phyloP scores from a whole-genome alignment of 35 echinoderm and acorn worm genomes.

The Chiridota heheva region DNA sequence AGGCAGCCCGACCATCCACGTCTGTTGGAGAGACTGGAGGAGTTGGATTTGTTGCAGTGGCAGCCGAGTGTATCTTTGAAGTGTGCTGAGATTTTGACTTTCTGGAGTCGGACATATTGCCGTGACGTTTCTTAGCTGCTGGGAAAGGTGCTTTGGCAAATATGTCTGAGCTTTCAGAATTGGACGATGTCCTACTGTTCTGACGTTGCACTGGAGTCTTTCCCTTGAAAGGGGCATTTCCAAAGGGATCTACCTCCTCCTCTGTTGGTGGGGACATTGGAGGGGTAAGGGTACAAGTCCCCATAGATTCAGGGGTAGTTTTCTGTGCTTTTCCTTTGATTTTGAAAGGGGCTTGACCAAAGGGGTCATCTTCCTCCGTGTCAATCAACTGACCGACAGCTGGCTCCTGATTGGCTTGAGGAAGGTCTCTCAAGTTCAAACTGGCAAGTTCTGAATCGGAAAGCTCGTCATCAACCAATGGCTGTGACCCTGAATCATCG shows the following conservation, averaged over 20 bases:
- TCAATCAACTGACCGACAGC: constrained; percentile 82
- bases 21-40: constrained; percentile 92
- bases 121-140: constrained; percentile 74
- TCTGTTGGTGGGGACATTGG: constrained; percentile 88
- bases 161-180: constrained; percentile 88
- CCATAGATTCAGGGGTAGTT: constrained; percentile 53
- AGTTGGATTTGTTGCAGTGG: constrained; percentile 81
- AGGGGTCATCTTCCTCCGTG: constrained; percentile 69
- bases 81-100: constrained; percentile 77
- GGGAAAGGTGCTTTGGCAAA: constrained; percentile 96
- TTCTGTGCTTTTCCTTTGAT: constrained; percentile 33
- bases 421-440: constrained; percentile 70
- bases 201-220: constrained; percentile 59
- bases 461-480: constrained; percentile 61
- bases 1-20: constrained; percentile 34
- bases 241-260: constrained; percentile 72
- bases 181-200: constrained; percentile 70
- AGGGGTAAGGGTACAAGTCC: constrained; percentile 87
- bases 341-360: constrained; percentile 75
- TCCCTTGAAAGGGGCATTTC: constrained; percentile 69
- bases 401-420: constrained; percentile 32
- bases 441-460: constrained; percentile 84
- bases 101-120: constrained; percentile 48
- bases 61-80: constrained; percentile 54
- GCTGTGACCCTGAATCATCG: constrained; percentile 50